Base-by-base conservation (phyloP, 2,888 invertebrate genomes). In the Argyresthia goedartella region DNA sequence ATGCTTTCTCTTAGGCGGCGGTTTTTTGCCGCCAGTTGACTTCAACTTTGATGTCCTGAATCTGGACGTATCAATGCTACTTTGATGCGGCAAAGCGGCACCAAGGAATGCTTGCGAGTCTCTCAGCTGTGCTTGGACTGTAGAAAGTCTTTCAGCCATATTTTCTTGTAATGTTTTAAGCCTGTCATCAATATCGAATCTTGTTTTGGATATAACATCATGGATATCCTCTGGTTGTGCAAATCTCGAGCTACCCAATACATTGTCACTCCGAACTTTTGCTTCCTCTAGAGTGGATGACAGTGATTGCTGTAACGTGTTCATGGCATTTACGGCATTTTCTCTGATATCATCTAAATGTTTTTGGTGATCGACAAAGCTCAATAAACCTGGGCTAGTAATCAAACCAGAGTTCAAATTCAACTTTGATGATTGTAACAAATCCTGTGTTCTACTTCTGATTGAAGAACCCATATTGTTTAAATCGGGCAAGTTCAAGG, bases 111-210 rank as follows among this genome's bases (percentile, higher is more conserved):
- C n/a, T 39, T 9, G n/a, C n/a, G 39, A n/a, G n/a, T 39, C 39
- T 8, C 9, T 39, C 11, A 50, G 25, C 9, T 63, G 65, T 44
- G 71, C 71, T 36, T 67, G 73, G 55, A 78, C 60, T 25, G 73
- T 62, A 56, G 70, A 64, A 48, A 81, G 57, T 34, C 76, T 69
- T 53, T 80, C 80, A 56, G 71, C 75, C 4, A 82, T 65, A 60
- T 81, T 79, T 16, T 64, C 60, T 50, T 76, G 77, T 43, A 82
- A 60, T 15, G 69, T 70, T 62, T 70, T 67, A 10, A 85, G 56
- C 59, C 75, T 82, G 52, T 81, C 77, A 57, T 64, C 73, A 1
- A 80, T 56, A 43, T 82, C 74, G 53, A 73, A 69, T 42, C 66
- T 69, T 49, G 61, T 66, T 56, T 60, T 65, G 15, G 69, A 57